Evolutionary conservation across 2,888 invertebrate genomes (phyloP), one percentile per base, ranked within the genome.

Genomic region (Pogonocherus hispidulus): DNA sequence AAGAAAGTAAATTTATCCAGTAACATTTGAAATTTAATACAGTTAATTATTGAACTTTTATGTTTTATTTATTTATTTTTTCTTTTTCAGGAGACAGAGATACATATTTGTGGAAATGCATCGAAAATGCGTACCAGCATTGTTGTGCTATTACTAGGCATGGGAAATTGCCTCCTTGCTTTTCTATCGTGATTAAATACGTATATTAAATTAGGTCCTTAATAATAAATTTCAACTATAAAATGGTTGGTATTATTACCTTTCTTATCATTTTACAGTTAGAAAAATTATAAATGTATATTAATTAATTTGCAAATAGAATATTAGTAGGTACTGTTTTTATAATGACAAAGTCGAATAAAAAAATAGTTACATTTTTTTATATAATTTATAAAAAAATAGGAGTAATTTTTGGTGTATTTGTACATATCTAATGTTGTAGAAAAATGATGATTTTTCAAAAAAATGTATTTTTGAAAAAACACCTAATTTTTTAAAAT

Each of bases 21-120:
- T n/a, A n/a, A n/a, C n/a, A n/a, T n/a, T n/a, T n/a, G n/a, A n/a
- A n/a, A n/a, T n/a, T n/a, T n/a, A n/a, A n/a, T n/a, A n/a, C n/a
- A n/a, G n/a, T n/a, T n/a, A n/a, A n/a, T n/a, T n/a, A n/a, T n/a
- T n/a, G n/a, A n/a, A n/a, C n/a, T n/a, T n/a, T n/a, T n/a, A n/a
- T n/a, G n/a, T n/a, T n/a, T n/a, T n/a, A n/a, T n/a, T n/a, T n/a
- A n/a, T n/a, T n/a, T n/a, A n/a, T 27, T 27, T 3, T 5, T 27
- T 65, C 69, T 64, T 68, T 84, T 85, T 32, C 83, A 91, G 91
- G 91, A 91, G 87, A 91, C 89, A 74, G 91, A 90, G 82, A 91
- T 91, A 75, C 89, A 87, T 75, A 89, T 90, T 23, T 91, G 91
- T 81, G 90, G 91, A 71, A 81, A 80, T 2, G 88, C 89, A 74